These are phyloP conservation scores for Acanthurus lineatus DNA, from an alignment of 2,797 vertebrate species.

Conservation along the genomic window DNA sequence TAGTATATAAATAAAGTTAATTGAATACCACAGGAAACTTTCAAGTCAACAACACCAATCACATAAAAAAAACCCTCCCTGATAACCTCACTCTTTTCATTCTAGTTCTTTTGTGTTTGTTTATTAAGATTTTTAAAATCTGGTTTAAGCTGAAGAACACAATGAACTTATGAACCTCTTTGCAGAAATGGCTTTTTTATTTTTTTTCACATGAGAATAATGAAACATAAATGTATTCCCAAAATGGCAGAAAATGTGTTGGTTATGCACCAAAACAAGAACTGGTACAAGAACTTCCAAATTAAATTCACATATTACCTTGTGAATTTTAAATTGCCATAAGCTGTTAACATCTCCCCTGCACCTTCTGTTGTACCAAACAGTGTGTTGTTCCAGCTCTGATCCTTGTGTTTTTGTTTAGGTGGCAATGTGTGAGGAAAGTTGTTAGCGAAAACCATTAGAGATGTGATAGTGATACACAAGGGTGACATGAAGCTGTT, in stretches of 20 bases:
- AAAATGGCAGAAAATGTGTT: constrained; percentile 12
- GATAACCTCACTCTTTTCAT: constrained; percentile 20
- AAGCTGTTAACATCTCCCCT: constrained; percentile 27
- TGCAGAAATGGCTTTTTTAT: neutral
- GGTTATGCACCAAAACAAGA: constrained; percentile 15
- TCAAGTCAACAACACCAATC: constrained; percentile 25
- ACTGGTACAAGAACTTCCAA: constrained; percentile 18
- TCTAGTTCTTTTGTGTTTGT: neutral
- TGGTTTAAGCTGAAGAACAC: constrained; percentile 1
- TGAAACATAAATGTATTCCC: constrained; percentile 4
- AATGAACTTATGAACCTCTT: constrained; percentile 13
- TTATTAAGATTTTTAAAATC: neutral
- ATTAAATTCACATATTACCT: constrained; percentile 34
- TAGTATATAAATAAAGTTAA: constrained; percentile 55
- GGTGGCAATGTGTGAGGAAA: neutral
- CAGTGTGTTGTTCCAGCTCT: constrained; percentile 20
- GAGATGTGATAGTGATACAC: constrained; percentile 6
- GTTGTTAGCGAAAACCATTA: constrained; percentile 3
- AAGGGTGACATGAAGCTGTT: neutral
- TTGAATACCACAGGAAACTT: constrained; percentile 59
- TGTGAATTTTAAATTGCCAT: constrained; percentile 36
- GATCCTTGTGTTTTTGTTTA: constrained; percentile 5
- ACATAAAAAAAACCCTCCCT: constrained; percentile 27
- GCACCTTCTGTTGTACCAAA: constrained; percentile 20
- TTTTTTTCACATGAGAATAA: neutral